Evolutionary conservation across 1,140 invertebrate species (phyloP).

Genomic region (Brachionus asplanchnoidis): DNA sequence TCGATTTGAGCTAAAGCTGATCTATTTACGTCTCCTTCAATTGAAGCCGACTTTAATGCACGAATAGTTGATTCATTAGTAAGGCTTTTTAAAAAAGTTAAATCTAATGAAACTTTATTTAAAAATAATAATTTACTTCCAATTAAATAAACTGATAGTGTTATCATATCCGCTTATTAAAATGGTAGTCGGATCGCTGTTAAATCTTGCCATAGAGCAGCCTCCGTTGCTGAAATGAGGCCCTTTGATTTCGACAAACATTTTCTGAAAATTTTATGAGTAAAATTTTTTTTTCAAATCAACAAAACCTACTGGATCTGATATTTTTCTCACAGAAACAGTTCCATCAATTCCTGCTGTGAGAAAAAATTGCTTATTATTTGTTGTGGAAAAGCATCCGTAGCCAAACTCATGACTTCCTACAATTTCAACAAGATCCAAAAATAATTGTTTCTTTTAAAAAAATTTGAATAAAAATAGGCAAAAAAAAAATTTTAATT

Average conservation of each 20-base stretch:
- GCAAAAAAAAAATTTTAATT: background rate
- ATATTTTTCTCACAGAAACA: background rate
- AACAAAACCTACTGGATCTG: background rate
- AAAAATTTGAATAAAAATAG: background rate
- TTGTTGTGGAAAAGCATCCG: background rate
- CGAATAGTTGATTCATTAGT: background rate
- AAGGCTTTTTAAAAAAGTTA: background rate
- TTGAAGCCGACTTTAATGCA: background rate
- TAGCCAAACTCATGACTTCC: constrained; percentile 39
- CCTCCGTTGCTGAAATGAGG: constrained; percentile 31
- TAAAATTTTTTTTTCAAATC: background rate
- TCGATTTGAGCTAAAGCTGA: background rate
- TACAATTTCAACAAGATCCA: background rate
- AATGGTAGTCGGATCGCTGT: background rate
- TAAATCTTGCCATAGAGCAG: background rate
- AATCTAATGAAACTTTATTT: background rate
- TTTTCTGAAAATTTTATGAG: background rate
- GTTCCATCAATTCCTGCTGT: constrained; percentile 15
- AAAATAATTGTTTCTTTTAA: background rate
- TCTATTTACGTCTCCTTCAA: background rate
- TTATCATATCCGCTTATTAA: background rate
- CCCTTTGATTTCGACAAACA: background rate
- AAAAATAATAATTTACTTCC: background rate
- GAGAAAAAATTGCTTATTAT: background rate
- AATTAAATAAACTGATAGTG: background rate